phyloP scores from a whole-genome alignment of 92 coral and sea anemone genomes.

The Parazoanthus darwini region DNA sequence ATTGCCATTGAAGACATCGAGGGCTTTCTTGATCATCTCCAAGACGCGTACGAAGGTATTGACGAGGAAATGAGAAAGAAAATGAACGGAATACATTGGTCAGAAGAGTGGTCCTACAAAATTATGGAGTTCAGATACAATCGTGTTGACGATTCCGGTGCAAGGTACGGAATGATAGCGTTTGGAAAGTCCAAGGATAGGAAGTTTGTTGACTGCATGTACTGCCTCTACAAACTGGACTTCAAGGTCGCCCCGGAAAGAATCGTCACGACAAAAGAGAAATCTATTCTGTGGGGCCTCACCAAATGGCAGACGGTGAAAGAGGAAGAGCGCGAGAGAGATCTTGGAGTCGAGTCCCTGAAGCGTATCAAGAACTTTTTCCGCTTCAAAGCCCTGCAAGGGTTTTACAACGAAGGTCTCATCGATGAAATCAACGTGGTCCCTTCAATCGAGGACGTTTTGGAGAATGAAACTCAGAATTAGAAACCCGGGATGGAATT shows the following conservation, averaged over 20 bases:
- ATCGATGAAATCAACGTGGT: slow-evolving; percentile 57
- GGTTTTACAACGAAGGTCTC: slow-evolving; percentile 61
- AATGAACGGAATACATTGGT: slow-evolving; percentile 53
- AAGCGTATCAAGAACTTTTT: slow-evolving; percentile 51
- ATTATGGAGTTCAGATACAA: slow-evolving; percentile 53
- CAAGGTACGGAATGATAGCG: slow-evolving; percentile 58
- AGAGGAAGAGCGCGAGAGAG: slow-evolving; percentile 33
- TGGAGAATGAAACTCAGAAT: slow-evolving; percentile 13
- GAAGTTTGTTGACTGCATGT: slow-evolving; percentile 53
- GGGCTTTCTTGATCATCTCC: slow-evolving; percentile 42
- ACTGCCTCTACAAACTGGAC: slow-evolving; percentile 56
- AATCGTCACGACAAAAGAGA: slow-evolving; percentile 47
- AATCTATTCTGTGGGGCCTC: slow-evolving; percentile 46
- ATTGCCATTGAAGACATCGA: slow-evolving; percentile 30
- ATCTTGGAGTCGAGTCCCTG: slow-evolving; percentile 45
- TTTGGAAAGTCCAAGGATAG: slow-evolving; percentile 53
- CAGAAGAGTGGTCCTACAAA: slow-evolving; percentile 57
- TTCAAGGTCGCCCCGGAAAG: slow-evolving; percentile 58
- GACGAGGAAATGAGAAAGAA: slow-evolving; percentile 47
- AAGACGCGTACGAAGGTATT: slow-evolving; percentile 51
- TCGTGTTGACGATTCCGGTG: slow-evolving; percentile 43
- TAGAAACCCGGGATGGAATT: background rate
- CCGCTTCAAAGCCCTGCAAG: slow-evolving; percentile 61
- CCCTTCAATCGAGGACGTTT: slow-evolving; percentile 50
- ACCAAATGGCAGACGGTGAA: slow-evolving; percentile 37